These are phyloP conservation scores for Xiphophorus hellerii DNA, from an alignment of 2,113 vertebrate species.

Conservation along the genomic window DNA sequence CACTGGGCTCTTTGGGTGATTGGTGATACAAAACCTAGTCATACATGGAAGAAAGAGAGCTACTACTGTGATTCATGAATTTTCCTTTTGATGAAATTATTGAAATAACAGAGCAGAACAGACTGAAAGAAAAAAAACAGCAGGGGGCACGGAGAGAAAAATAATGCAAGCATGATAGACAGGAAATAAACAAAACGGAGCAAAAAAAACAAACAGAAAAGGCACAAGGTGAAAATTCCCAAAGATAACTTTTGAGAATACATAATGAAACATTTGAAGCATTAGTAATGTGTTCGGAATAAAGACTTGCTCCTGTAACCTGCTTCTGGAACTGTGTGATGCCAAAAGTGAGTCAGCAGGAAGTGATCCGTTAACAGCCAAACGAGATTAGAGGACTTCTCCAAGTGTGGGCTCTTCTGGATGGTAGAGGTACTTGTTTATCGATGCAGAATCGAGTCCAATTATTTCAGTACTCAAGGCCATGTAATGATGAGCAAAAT, in stretches of 20 bases:
- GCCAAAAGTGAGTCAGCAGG: background rate
- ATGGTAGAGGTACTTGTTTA: background rate
- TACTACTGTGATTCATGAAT: slow-evolving; percentile 4
- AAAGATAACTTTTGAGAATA: background rate
- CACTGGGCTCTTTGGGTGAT: background rate
- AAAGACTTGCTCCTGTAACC: background rate
- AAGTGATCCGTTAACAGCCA: background rate
- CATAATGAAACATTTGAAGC: background rate
- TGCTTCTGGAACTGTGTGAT: no score
- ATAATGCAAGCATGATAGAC: background rate
- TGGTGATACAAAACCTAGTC: background rate
- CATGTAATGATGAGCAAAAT: background rate
- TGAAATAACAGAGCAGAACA: background rate
- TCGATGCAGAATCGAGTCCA: background rate
- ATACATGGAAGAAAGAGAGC: slow-evolving; percentile 9
- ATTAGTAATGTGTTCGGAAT: background rate
- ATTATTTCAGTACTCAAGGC: background rate
- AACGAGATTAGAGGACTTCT: background rate
- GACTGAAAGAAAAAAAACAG: background rate
- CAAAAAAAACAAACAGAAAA: background rate
- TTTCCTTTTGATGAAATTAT: background rate
- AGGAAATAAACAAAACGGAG: slow-evolving; percentile 10
- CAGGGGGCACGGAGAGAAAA: background rate
- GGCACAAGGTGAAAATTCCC: background rate
- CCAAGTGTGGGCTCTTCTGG: background rate